Evolutionary conservation across 2,888 invertebrate species (phyloP).

Genomic region (Pammene aurita): DNA sequence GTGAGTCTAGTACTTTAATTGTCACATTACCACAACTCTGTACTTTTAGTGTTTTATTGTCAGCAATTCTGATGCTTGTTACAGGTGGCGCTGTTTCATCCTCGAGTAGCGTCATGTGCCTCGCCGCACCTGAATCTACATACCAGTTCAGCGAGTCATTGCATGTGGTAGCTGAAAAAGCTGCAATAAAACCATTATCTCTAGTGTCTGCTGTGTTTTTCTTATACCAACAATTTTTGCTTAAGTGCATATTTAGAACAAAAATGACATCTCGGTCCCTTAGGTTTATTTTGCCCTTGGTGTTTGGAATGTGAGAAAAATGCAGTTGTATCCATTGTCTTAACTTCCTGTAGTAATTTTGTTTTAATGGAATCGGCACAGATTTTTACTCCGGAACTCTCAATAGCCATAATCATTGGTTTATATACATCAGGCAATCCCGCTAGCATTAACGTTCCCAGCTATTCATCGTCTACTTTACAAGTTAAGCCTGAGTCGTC

Average conservation of each 20-base stretch:
- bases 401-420: conserved; percentile 11
- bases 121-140: conserved; percentile 51
- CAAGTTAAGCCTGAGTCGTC: conserved; percentile 21
- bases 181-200: conserved; percentile 18
- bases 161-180: conserved; percentile 16
- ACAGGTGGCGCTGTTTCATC: conserved; percentile 6
- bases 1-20: background rate
- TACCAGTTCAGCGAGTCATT: conserved; percentile 45
- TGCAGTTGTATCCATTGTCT: background rate
- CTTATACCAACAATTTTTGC: conserved; percentile 25
- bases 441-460: conserved; percentile 4
- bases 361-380: conserved; percentile 16
- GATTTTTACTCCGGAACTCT: conserved; percentile 21
- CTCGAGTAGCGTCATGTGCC: conserved; percentile 44
- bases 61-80: conserved; percentile 15
- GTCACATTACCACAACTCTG: conserved; percentile 16
- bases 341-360: conserved; percentile 20
- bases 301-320: background rate
- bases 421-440: conserved; percentile 6
- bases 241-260: conserved; percentile 18
- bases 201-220: conserved; percentile 5
- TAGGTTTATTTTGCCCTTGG: background rate
- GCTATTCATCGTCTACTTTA: conserved; percentile 6
- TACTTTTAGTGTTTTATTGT: conserved; percentile 5
- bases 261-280: conserved; percentile 27